Percentiles rank a stretch among this genome's conserved stretches.
These are phyloP conservation scores for Peromyscus attwateri DNA, from an alignment of 2,797 vertebrate genomes.

Conservation along the genomic window DNA sequence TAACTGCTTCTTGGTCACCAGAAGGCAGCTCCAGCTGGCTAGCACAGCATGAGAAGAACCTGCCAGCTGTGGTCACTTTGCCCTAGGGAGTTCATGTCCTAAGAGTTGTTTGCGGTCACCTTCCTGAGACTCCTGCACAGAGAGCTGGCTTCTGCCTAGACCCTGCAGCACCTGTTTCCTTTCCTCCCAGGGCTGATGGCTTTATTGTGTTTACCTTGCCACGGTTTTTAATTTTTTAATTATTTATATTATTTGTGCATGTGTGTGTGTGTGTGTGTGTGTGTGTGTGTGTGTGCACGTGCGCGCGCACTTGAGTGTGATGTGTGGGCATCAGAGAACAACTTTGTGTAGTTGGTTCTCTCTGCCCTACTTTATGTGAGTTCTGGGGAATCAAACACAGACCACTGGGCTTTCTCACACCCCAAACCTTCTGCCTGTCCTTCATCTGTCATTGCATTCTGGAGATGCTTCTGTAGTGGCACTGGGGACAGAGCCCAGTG, in stretches of 20 bases:
- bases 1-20: background rate
- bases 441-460: rapidly evolving
- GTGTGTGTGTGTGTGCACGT: no score
- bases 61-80: no score
- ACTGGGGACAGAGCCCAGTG: background rate
- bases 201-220: background rate
- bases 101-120: background rate
- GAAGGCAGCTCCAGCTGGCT: background rate
- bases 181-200: background rate
- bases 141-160: background rate
- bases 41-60: background rate
- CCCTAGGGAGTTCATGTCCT: background rate
- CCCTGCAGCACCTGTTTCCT: background rate
- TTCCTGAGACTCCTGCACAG: background rate
- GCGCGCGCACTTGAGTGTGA: background rate
- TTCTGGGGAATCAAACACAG: background rate
- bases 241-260: background rate
- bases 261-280: no score
- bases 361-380: background rate
- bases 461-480: background rate
- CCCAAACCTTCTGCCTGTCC: background rate
- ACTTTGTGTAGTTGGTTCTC: background rate
- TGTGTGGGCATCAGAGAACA: background rate
- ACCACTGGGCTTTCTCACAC: background rate
- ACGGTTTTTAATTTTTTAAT: background rate